phyloP scores from a whole-genome alignment of 2,797 vertebrate genomes.

The Malacoraja senta region DNA sequence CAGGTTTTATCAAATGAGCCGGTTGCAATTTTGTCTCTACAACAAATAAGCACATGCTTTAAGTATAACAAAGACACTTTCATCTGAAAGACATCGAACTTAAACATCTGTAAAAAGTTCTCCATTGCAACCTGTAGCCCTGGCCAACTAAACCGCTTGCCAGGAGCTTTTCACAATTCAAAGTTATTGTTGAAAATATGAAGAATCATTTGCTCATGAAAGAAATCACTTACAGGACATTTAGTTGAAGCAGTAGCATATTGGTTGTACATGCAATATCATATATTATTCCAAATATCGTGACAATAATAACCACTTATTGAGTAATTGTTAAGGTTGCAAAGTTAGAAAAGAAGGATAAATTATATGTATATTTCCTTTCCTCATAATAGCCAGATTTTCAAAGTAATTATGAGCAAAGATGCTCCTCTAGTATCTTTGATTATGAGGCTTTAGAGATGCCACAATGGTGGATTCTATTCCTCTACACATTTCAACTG shows the following conservation, averaged over 20 bases:
- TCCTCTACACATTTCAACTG: not conserved
- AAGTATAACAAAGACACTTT: not conserved
- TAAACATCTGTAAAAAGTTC: not conserved
- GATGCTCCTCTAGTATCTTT: no score
- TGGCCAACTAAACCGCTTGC: not conserved
- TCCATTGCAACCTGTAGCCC: not conserved
- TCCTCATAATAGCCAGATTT: not conserved
- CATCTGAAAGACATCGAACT: not conserved
- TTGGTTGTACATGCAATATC: not conserved
- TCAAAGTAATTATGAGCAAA: not conserved
- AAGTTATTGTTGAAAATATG: not conserved
- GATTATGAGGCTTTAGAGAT: not conserved
- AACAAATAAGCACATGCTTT: conserved; percentile 31
- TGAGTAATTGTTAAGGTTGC: not conserved
- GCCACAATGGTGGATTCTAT: not conserved
- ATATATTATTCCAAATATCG: not conserved
- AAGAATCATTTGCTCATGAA: not conserved
- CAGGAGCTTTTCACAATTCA: not conserved
- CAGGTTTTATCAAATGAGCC: conserved; percentile 95
- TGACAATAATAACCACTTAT: not conserved
- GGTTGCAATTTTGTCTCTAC: conserved; percentile 89
- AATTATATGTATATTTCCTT: not conserved
- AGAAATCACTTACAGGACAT: not conserved
- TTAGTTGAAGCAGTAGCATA: not conserved
- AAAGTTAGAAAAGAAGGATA: not conserved